Evolutionary conservation across 2,113 vertebrate genomes (phyloP).

Genomic region (Gymnorhina tibicen): DNA sequence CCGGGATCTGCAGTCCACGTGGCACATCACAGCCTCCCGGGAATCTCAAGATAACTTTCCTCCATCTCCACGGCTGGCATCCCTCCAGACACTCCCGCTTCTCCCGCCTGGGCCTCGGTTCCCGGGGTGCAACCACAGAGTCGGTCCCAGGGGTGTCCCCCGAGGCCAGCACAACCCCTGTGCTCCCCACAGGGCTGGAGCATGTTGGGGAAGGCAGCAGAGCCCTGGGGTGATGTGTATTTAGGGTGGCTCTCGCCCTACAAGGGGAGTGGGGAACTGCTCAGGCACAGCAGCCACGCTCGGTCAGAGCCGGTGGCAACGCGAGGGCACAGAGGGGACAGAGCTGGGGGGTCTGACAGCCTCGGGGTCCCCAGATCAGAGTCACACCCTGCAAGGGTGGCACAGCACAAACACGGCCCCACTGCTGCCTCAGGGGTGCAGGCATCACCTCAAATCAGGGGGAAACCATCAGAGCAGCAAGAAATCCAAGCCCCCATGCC

Average conservation of each 20-base stretch:
- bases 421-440: neutral
- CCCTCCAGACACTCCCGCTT: neutral
- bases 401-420: neutral
- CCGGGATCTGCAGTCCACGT: neutral
- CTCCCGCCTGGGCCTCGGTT: neutral
- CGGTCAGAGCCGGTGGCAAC: fast-evolving
- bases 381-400: neutral
- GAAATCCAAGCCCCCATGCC: fast-evolving
- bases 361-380: neutral
- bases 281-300: neutral
- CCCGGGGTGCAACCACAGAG: fast-evolving
- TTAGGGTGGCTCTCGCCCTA: neutral
- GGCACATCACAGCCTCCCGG: neutral
- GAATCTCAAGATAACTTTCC: neutral
- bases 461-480: neutral
- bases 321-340: fast-evolving
- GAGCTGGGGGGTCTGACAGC: neutral
- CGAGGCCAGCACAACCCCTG: fast-evolving
- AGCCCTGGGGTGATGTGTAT: neutral
- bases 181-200: neutral
- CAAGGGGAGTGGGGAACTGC: neutral
- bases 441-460: neutral
- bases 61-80: neutral
- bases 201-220: neutral
- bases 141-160: neutral